Conservation (phyloP, 2,888 invertebrate species). For the Plagodis pulveraria region DNA sequence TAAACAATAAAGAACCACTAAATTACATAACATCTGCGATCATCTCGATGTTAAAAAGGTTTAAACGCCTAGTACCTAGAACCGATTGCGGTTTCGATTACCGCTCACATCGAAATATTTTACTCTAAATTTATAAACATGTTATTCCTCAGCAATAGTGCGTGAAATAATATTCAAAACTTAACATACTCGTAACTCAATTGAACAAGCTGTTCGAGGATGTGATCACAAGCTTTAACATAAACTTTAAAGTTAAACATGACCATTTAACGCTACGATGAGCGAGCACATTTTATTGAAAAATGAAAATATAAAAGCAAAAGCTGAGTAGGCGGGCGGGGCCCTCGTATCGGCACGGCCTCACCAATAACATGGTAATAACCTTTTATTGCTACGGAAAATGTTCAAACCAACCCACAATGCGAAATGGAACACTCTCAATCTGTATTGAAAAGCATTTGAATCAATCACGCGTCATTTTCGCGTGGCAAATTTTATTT, state of each 20-base stretch:
- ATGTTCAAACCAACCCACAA: constrained; percentile 24
- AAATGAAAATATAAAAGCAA: constrained; percentile 8
- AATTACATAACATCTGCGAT: no score
- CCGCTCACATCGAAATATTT: no score
- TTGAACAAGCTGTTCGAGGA: not conserved
- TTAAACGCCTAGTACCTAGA: no score
- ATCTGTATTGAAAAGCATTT: constrained; percentile 32
- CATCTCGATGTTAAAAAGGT: no score
- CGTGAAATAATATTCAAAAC: not conserved
- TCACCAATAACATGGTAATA: constrained; percentile 42
- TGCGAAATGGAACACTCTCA: constrained; percentile 25
- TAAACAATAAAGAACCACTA: no score
- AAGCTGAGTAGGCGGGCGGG: constrained; percentile 1
- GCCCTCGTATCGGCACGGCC: constrained; percentile 4
- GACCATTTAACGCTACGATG: not conserved
- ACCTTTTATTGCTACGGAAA: constrained; percentile 35
- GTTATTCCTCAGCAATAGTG: no score
- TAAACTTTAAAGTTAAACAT: not conserved
- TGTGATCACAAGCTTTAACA: not conserved
- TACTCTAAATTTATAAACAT: no score
- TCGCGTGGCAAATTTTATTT: constrained; percentile 20
- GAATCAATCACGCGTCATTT: constrained; percentile 35
- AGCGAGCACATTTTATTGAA: constrained; percentile 7
- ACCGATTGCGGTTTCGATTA: no score
- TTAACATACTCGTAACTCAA: not conserved